Conservation (phyloP, 2,888 invertebrate genomes). For the Pterostichus niger region DNA sequence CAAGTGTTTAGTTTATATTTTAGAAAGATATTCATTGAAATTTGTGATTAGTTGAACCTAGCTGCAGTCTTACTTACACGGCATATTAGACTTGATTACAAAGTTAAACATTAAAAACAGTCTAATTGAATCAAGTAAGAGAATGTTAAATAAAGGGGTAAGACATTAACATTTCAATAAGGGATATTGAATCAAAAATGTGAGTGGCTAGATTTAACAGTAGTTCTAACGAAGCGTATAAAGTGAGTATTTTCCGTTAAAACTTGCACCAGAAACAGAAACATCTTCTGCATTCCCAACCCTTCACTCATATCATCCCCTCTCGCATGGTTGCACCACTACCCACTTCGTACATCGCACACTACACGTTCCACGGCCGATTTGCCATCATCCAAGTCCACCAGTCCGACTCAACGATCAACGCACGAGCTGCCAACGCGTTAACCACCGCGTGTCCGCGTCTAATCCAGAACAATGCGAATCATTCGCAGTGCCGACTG, state of each 20-base stretch:
- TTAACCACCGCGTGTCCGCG: slow-evolving; percentile 3
- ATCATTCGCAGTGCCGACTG: slow-evolving; percentile 18
- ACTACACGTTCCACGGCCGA: neutral
- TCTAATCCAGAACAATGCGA: slow-evolving; percentile 44
- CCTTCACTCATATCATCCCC: slow-evolving; percentile 4
- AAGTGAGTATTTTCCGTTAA: neutral
- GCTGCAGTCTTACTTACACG: no score
- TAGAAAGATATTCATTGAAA: no score
- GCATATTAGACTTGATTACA: no score
- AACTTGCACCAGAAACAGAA: neutral
- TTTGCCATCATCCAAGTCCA: neutral
- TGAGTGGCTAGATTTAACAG: no score
- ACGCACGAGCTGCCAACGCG: slow-evolving; percentile 7
- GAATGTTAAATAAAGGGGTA: no score
- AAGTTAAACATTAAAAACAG: no score
- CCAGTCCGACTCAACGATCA: neutral
- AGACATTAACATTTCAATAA: no score
- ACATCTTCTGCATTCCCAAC: slow-evolving; percentile 9
- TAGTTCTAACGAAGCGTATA: no score
- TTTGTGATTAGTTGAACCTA: no score
- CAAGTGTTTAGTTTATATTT: no score
- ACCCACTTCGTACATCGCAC: neutral
- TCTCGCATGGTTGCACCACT: neutral
- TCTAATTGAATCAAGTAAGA: no score
- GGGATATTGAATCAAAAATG: no score